phyloP scores from a whole-genome alignment of 2,797 vertebrate species.

The Pangasius djambal region DNA sequence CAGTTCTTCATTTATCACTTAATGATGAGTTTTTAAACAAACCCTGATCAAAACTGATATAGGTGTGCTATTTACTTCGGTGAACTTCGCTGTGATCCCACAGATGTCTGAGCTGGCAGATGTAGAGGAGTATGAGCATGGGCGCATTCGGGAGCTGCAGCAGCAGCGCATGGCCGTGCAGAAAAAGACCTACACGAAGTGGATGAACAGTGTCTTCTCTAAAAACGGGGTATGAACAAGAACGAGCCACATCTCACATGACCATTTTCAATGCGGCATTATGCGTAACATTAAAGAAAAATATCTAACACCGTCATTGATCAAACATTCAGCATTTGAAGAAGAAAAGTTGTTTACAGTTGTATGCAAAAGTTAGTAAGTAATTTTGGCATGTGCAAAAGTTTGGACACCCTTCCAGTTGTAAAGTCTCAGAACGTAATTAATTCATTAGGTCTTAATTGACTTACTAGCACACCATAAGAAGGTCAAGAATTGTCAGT shows the following conservation, averaged over 20 bases:
- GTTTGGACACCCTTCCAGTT: background rate
- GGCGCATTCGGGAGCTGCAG: slow-evolving; percentile 84
- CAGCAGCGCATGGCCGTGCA: slow-evolving; percentile 85
- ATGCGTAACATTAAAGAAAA: background rate
- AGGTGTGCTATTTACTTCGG: background rate
- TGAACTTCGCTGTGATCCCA: slow-evolving; percentile 10
- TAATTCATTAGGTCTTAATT: background rate
- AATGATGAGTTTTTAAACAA: background rate
- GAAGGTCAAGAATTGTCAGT: background rate
- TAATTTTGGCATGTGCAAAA: background rate
- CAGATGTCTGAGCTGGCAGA: slow-evolving; percentile 62
- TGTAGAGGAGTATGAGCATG: slow-evolving; percentile 81
- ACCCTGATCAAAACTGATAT: background rate
- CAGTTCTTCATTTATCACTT: background rate
- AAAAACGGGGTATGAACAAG: slow-evolving; percentile 74
- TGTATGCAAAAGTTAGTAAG: background rate
- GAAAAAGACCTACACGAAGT: slow-evolving; percentile 94
- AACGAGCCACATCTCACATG: background rate
- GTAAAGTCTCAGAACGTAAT: background rate
- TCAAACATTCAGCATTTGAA: background rate
- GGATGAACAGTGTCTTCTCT: slow-evolving; percentile 87
- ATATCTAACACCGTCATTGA: background rate
- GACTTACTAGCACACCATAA: background rate
- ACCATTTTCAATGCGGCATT: background rate
- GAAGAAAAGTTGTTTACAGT: background rate